Evolutionary conservation across 2,797 vertebrate genomes (phyloP).

Genomic region (Danio aesculapii): DNA sequence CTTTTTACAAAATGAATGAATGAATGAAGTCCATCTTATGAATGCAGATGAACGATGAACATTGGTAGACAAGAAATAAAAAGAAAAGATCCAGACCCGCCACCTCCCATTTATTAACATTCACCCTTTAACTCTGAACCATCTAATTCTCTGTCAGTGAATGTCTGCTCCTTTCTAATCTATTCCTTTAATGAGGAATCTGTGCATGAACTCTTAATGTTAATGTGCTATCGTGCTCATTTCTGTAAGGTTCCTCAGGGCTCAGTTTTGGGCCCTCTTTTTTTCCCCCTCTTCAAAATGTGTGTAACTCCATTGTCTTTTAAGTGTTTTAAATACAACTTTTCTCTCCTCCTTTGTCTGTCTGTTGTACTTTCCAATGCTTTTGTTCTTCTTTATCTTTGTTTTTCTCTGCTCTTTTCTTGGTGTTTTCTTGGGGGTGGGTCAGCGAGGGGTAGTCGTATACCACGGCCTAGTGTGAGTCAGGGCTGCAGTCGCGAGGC

Average conservation of each 20-base stretch:
- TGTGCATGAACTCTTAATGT: neutral
- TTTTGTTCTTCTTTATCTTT: slow-evolving; percentile 58
- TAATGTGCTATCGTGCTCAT: neutral
- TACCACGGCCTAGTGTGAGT: slow-evolving; percentile 98
- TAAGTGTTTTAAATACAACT: slow-evolving; percentile 52
- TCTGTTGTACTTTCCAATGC: slow-evolving; percentile 29
- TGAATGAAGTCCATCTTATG: slow-evolving; percentile 42
- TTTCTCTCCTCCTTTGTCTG: slow-evolving; percentile 66
- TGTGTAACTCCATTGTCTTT: neutral
- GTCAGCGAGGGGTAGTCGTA: slow-evolving; percentile 97
- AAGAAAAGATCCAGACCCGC: slow-evolving; percentile 26
- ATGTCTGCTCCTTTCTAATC: slow-evolving; percentile 15
- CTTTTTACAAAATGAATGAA: slow-evolving; percentile 16
- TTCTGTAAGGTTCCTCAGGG: slow-evolving; percentile 3
- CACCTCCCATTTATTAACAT: slow-evolving; percentile 8
- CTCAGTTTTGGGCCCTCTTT: slow-evolving; percentile 1
- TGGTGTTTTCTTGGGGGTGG: slow-evolving; percentile 54
- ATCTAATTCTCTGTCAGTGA: neutral
- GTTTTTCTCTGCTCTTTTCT: slow-evolving; percentile 67
- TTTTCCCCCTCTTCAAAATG: neutral
- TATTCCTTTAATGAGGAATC: slow-evolving; percentile 15
- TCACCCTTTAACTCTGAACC: slow-evolving; percentile 10
- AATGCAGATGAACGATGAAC: slow-evolving; percentile 37
- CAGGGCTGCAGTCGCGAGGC: slow-evolving; percentile 99
- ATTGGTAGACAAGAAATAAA: neutral